Percentiles rank a stretch among this genome's conserved stretches.
These are phyloP conservation scores for Tetramorium alpestre DNA, from an alignment of 1,140 invertebrate species.

Conservation along the genomic window DNA sequence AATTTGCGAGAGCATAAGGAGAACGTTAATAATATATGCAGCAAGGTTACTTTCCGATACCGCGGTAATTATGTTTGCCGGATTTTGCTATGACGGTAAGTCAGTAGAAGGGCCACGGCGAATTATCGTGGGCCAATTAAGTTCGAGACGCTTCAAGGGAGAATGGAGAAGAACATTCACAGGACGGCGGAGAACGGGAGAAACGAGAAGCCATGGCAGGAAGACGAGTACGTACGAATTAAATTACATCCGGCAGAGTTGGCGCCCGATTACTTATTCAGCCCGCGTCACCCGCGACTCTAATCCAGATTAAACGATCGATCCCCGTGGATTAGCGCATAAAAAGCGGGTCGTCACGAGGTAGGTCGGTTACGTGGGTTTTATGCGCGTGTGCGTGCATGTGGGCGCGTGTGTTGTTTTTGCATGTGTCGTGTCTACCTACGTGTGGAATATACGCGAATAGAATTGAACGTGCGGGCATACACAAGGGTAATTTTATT, in stretches of 20 bases:
- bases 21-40: conserved; percentile 54
- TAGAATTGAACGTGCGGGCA: neutral
- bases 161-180: neutral
- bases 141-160: conserved; percentile 59
- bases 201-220: conserved; percentile 21
- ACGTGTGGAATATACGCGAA: neutral
- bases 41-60: conserved; percentile 50
- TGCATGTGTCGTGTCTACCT: neutral
- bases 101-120: conserved; percentile 23
- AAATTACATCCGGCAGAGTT: conserved; percentile 69
- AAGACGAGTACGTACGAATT: conserved; percentile 72
- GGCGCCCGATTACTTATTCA: conserved; percentile 74
- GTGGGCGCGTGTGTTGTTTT: neutral
- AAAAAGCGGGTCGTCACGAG: conserved; percentile 67
- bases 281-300: conserved; percentile 73
- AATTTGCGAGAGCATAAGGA: conserved; percentile 15
- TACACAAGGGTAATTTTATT: conserved; percentile 19
- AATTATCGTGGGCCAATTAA: conserved; percentile 67
- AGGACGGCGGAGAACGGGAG: neutral
- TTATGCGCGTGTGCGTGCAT: neutral
- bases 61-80: conserved; percentile 52
- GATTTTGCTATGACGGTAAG: conserved; percentile 52
- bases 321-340: conserved; percentile 73
- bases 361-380: conserved; percentile 25
- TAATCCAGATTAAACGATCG: conserved; percentile 77